Percentiles rank a stretch among this genome's conserved stretches.
These are phyloP conservation scores for Eudasyphora cyanicolor DNA, from an alignment of 2,888 invertebrate genomes.

Conservation along the genomic window DNA sequence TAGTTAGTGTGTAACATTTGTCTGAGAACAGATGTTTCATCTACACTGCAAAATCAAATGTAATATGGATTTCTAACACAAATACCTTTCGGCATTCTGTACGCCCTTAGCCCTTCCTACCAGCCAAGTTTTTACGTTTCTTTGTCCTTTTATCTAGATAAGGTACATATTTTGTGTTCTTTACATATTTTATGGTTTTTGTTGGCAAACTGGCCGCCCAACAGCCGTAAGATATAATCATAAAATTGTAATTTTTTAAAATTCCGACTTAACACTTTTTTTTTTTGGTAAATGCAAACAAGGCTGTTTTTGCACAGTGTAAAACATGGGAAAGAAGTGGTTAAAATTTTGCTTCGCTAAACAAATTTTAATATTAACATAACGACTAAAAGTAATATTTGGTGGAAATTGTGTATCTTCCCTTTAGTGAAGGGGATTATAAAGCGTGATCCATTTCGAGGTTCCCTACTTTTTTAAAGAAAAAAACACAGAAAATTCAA, in stretches of 20 bases:
- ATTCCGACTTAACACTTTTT: slow-evolving; percentile 1
- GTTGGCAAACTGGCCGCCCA: background rate
- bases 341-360: no score
- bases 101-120: background rate
- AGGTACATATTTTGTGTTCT: background rate
- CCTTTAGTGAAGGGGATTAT: no score
- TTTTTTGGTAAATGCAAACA: no score
- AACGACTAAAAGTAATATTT: no score
- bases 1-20: slow-evolving; percentile 9
- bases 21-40: slow-evolving; percentile 19
- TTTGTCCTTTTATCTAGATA: background rate
- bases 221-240: slow-evolving; percentile 1
- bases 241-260: slow-evolving; percentile 21
- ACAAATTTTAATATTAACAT: no score
- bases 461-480: no score
- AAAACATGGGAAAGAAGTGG: background rate
- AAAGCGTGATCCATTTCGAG: no score
- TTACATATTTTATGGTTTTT: slow-evolving; percentile 7
- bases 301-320: background rate
- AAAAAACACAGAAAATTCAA: no score
- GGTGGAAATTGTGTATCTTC: no score
- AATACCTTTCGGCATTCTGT: background rate
- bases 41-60: background rate
- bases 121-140: background rate
- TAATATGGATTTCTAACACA: background rate